phyloP scores from a whole-genome alignment of 2,797 vertebrate species.

The Notamacropus eugenii region DNA sequence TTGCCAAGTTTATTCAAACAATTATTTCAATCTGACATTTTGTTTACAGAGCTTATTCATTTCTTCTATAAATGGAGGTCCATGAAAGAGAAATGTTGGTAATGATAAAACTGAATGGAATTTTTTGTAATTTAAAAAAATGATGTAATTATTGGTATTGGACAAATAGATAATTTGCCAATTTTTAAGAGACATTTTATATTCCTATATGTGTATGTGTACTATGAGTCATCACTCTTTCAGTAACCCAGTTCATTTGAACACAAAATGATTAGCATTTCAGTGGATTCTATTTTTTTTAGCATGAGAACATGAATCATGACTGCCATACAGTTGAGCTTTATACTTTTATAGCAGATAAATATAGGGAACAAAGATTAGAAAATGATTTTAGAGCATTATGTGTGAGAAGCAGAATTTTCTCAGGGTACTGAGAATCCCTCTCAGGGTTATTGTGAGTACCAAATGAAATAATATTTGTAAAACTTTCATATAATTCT shows the following conservation, averaged over 20 bases:
- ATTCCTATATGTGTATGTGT: no score
- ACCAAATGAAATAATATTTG: background rate
- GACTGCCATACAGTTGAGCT: slow-evolving; percentile 69
- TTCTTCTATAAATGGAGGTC: background rate
- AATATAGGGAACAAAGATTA: slow-evolving; percentile 68
- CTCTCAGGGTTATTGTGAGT: background rate
- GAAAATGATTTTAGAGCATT: slow-evolving; percentile 62
- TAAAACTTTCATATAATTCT: background rate
- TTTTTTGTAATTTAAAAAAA: slow-evolving; percentile 47
- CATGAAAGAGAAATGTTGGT: slow-evolving; percentile 44
- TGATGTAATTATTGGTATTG: background rate
- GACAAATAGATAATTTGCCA: no score
- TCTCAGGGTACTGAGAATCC: slow-evolving; percentile 40
- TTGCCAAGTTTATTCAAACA: background rate
- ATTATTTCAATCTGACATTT: background rate
- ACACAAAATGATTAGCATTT: slow-evolving; percentile 11
- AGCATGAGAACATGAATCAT: slow-evolving; percentile 72
- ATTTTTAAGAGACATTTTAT: no score
- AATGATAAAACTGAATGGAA: slow-evolving; percentile 72
- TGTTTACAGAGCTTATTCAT: slow-evolving; percentile 10
- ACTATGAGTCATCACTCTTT: no score
- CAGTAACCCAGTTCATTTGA: background rate
- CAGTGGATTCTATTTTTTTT: slow-evolving; percentile 36
- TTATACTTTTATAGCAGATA: slow-evolving; percentile 66
- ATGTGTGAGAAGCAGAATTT: slow-evolving; percentile 72